Conservation (phyloP, 1,140 invertebrate species). For the Aphidius gifuensis region DNA sequence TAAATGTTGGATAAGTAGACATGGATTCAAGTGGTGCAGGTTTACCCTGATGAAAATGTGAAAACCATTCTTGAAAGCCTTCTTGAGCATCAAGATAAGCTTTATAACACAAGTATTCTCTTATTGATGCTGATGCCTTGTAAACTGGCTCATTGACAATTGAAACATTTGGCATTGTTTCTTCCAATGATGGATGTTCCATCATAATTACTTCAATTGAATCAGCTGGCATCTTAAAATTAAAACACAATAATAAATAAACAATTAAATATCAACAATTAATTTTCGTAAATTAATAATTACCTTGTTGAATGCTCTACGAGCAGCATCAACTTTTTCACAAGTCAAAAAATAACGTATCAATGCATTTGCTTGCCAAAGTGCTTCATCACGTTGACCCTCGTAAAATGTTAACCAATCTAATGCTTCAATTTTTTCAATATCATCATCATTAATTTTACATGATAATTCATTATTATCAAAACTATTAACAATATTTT, state of each 20-base stretch:
- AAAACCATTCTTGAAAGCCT: slow-evolving; percentile 85
- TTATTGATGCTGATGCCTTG: slow-evolving; percentile 58
- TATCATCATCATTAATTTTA: slow-evolving; percentile 61
- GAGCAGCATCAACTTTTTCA: slow-evolving; percentile 67
- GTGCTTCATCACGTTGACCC: slow-evolving; percentile 72
- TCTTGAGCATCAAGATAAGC: slow-evolving; percentile 80
- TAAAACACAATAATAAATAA: slow-evolving; percentile 18
- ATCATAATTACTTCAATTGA: slow-evolving; percentile 61
- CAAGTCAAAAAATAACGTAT: slow-evolving; percentile 75
- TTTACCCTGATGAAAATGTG: slow-evolving; percentile 75
- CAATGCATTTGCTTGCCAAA: slow-evolving; percentile 86
- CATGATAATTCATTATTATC: slow-evolving; percentile 38
- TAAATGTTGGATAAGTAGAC: slow-evolving; percentile 67
- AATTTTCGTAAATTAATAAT: slow-evolving; percentile 6
- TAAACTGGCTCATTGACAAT: slow-evolving; percentile 46
- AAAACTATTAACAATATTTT: slow-evolving; percentile 36
- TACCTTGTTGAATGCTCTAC: slow-evolving; percentile 67
- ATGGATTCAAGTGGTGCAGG: slow-evolving; percentile 65
- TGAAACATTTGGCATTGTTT: slow-evolving; percentile 39
- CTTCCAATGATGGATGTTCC: slow-evolving; percentile 58
- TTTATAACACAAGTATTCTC: slow-evolving; percentile 76
- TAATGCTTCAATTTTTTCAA: slow-evolving; percentile 76
- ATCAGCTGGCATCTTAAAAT: slow-evolving; percentile 59
- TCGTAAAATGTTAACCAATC: slow-evolving; percentile 85
- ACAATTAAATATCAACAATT: slow-evolving; percentile 8